Evolutionary conservation across 2,113 vertebrate genomes (phyloP).

Genomic region (Hucho hucho): DNA sequence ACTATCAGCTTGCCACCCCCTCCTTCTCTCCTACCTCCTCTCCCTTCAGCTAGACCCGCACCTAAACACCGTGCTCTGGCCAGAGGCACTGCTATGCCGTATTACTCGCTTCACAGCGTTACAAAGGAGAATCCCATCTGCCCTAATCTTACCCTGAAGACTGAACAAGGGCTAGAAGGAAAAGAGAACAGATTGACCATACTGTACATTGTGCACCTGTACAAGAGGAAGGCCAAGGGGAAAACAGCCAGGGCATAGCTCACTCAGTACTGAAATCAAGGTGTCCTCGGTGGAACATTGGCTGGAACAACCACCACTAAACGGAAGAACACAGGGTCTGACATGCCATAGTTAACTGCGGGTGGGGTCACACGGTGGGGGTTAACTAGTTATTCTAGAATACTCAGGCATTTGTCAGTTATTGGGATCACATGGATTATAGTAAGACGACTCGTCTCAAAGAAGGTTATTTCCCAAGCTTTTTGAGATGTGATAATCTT

Average conservation of each 20-base stretch:
- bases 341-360: no score
- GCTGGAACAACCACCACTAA: no score
- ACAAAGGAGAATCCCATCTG: conserved; percentile 31
- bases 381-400: no score
- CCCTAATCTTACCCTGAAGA: conserved; percentile 4
- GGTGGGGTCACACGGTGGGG: no score
- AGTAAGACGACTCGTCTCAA: no score
- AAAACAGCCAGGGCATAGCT: background rate
- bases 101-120: conserved; percentile 9
- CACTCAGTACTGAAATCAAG: no score
- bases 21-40: background rate
- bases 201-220: conserved; percentile 13
- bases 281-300: no score
- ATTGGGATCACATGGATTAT: no score
- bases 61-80: conserved; percentile 8
- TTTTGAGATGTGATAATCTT: no score
- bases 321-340: no score
- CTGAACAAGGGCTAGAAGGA: conserved; percentile 5
- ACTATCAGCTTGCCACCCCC: background rate
- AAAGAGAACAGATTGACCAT: conserved; percentile 28
- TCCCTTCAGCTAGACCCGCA: background rate
- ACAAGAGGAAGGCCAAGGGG: conserved; percentile 3
- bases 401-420: no score
- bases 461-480: no score
- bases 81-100: background rate